Conservation (phyloP, 2,797 vertebrate genomes). For the Neoniphon sammara region DNA sequence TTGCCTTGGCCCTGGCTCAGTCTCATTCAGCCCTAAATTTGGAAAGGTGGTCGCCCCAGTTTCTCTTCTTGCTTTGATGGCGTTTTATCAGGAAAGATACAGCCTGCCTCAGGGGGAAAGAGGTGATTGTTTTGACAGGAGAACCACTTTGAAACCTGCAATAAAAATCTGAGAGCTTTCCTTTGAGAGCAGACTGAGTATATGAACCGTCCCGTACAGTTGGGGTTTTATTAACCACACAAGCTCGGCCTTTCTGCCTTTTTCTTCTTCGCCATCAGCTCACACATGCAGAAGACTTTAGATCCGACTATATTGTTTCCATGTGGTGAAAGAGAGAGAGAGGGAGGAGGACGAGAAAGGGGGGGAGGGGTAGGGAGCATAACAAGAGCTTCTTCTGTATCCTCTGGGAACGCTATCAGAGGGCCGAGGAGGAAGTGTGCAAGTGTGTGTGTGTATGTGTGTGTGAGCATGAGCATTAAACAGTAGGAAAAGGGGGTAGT, state of each 20-base stretch:
- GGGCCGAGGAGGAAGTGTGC: slow-evolving; percentile 61
- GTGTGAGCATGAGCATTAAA: background rate
- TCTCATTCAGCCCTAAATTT: background rate
- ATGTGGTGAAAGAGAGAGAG: slow-evolving; percentile 44
- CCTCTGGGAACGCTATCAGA: slow-evolving; percentile 63
- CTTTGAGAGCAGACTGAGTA: slow-evolving; percentile 19
- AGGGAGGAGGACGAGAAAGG: slow-evolving; percentile 22
- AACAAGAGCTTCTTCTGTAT: slow-evolving; percentile 68
- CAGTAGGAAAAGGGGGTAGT: background rate
- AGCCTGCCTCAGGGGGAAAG: slow-evolving; percentile 11
- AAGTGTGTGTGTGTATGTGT: slow-evolving; percentile 19
- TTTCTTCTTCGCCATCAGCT: slow-evolving; percentile 21
- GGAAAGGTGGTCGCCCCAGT: background rate
- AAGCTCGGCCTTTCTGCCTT: slow-evolving; percentile 17
- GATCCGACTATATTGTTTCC: slow-evolving; percentile 60
- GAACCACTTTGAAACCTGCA: slow-evolving; percentile 33
- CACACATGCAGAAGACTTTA: slow-evolving; percentile 45
- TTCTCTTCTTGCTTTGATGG: background rate
- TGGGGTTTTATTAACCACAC: too few relatives aligned
- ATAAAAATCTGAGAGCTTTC: slow-evolving; percentile 21
- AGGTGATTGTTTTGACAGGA: slow-evolving; percentile 54
- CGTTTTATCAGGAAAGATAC: slow-evolving; percentile 1
- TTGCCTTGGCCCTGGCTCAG: background rate
- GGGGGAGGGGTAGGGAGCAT: slow-evolving; percentile 52
- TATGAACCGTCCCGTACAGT: slow-evolving; percentile 15